A percentile compares a stretch with the other conserved stretches of the same genome.
These are phyloP conservation scores for Troides helena DNA, from an alignment of 2,888 invertebrate species.

Conservation along the genomic window DNA sequence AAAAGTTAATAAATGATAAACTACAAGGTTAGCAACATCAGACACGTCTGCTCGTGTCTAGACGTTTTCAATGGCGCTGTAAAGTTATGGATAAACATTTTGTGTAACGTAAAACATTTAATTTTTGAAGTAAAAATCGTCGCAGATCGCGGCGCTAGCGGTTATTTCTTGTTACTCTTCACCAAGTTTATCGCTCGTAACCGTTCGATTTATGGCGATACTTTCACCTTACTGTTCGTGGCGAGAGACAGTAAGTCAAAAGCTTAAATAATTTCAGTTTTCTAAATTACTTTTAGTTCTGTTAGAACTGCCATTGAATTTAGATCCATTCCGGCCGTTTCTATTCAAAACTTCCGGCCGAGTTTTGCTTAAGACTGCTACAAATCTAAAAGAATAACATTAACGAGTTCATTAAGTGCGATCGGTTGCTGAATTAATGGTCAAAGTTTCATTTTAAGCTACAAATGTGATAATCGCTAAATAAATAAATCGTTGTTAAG, in stretches of 20 bases:
- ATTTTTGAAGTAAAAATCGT: slow-evolving; percentile 47
- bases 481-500: no score
- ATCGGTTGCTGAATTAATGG: not conserved
- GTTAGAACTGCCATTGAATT: slow-evolving; percentile 31
- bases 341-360: slow-evolving; percentile 18
- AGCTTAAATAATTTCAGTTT: slow-evolving; percentile 32
- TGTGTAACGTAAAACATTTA: slow-evolving; percentile 36
- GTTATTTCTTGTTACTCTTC: slow-evolving; percentile 40
- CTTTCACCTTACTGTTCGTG: slow-evolving; percentile 43
- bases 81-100: slow-evolving; percentile 4
- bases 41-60: not conserved
- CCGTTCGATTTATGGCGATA: slow-evolving; percentile 50
- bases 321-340: slow-evolving; percentile 22
- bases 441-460: not conserved
- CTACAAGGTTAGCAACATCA: no score
- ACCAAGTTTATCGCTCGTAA: slow-evolving; percentile 41
- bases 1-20: no score
- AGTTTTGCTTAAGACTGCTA: slow-evolving; percentile 12
- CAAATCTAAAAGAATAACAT: slow-evolving; percentile 18
- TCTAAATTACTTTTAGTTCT: slow-evolving; percentile 35
- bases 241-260: slow-evolving; percentile 28
- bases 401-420: slow-evolving; percentile 16
- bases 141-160: slow-evolving; percentile 48
- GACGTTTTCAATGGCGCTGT: slow-evolving; percentile 27
- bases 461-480: no score